Conservation (phyloP, 2,113 vertebrate species). For the Sinosuthora webbiana region DNA sequence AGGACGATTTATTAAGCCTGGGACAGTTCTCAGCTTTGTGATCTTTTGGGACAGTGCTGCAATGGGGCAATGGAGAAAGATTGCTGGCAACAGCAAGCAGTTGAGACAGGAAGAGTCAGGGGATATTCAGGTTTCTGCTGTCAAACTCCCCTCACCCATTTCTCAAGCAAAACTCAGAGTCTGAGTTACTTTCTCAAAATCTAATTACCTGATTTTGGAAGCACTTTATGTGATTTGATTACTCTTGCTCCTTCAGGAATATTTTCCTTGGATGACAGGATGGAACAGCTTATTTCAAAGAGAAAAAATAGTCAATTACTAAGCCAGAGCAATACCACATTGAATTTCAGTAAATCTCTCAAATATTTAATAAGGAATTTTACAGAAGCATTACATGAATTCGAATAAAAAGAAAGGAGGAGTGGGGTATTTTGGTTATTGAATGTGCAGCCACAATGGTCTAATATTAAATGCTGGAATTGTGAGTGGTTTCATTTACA, state of each 20-base stretch:
- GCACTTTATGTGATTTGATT: neutral
- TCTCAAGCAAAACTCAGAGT: neutral
- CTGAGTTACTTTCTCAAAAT: neutral
- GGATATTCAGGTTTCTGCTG: neutral
- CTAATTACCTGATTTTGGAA: neutral
- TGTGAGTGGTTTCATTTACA: neutral
- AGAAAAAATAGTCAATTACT: neutral
- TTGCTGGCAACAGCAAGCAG: neutral
- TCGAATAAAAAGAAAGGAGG: neutral
- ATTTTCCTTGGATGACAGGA: neutral
- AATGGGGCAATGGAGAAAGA: neutral
- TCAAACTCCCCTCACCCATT: neutral
- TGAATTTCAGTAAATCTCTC: neutral
- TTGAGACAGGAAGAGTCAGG: neutral
- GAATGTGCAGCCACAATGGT: neutral
- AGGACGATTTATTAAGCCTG: neutral
- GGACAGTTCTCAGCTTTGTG: neutral
- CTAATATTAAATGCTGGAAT: neutral
- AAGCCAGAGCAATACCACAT: neutral
- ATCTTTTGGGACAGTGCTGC: neutral
- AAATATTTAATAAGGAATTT: neutral
- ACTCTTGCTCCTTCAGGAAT: neutral
- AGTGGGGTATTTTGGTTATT: rapidly evolving
- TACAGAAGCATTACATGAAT: neutral
- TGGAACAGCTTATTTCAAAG: neutral